Evolutionary conservation across 2,113 vertebrate genomes (phyloP).

Genomic region (Scomber japonicus): DNA sequence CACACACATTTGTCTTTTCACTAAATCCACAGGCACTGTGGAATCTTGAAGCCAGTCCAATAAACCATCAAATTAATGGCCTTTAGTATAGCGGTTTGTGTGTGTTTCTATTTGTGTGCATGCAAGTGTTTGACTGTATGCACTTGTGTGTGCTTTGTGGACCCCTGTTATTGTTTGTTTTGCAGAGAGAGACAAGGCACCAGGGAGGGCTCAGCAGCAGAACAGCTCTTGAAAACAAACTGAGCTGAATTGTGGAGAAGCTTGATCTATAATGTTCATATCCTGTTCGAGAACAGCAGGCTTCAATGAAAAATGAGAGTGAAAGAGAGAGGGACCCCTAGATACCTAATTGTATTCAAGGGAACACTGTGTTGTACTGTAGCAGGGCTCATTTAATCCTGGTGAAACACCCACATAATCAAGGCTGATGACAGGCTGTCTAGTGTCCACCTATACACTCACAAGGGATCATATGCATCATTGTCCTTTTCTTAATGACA

Average conservation of each 20-base stretch:
- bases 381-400: constrained; percentile 13
- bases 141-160: constrained; percentile 13
- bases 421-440: constrained; percentile 16
- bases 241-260: constrained; percentile 6
- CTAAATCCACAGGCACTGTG: constrained; percentile 5
- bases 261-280: constrained; percentile 47
- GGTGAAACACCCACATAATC: constrained; percentile 19
- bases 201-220: constrained; percentile 23
- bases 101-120: not conserved
- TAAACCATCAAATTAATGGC: constrained; percentile 28
- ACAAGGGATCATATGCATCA: not conserved
- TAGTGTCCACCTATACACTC: constrained; percentile 1
- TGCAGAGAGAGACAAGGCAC: constrained; percentile 35
- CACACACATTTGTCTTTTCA: not conserved
- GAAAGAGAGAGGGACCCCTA: not conserved
- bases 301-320: constrained; percentile 25
- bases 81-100: constrained; percentile 15
- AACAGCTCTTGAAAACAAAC: constrained; percentile 25
- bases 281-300: constrained; percentile 11
- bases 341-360: constrained; percentile 19
- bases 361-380: not conserved
- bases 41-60: constrained; percentile 1
- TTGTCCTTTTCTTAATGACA: not conserved
- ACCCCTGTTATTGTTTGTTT: constrained; percentile 47
- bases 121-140: constrained; percentile 14